These are phyloP conservation scores for Oxyura jamaicensis DNA, from an alignment of 2,113 vertebrate species.

Conservation along the genomic window DNA sequence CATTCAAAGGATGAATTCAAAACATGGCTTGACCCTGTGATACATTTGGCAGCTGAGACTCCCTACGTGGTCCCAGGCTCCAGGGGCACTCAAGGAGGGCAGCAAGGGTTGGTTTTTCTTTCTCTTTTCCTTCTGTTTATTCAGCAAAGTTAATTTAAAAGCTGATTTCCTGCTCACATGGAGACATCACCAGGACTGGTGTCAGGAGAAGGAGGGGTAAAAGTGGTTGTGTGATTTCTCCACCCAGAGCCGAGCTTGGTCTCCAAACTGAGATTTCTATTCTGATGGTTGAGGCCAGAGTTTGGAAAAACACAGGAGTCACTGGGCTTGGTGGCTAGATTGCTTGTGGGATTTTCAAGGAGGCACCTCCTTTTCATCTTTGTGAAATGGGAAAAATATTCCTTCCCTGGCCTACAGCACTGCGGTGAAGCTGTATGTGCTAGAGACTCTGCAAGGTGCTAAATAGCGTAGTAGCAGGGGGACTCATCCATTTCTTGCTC, in stretches of 20 bases:
- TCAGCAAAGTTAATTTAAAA: not conserved
- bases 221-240: not conserved
- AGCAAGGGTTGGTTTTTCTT: not conserved
- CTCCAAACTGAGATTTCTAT: not conserved
- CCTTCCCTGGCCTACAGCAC: not conserved
- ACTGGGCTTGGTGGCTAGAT: not conserved
- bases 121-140: slow-evolving; percentile 6
- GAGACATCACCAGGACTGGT: not conserved
- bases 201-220: not conserved
- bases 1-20: not conserved
- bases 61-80: not conserved
- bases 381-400: not conserved
- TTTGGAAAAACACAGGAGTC: not conserved
- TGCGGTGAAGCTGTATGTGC: fast-evolving
- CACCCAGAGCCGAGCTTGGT: not conserved
- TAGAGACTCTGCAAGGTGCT: not conserved
- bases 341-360: not conserved
- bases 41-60: not conserved
- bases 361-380: not conserved
- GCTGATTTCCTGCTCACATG: not conserved
- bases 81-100: not conserved
- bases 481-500: not conserved
- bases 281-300: not conserved
- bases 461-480: not conserved
- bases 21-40: not conserved